Evolutionary conservation across 2,797 vertebrate genomes (phyloP).

Genomic region (Margarornis squamiger): DNA sequence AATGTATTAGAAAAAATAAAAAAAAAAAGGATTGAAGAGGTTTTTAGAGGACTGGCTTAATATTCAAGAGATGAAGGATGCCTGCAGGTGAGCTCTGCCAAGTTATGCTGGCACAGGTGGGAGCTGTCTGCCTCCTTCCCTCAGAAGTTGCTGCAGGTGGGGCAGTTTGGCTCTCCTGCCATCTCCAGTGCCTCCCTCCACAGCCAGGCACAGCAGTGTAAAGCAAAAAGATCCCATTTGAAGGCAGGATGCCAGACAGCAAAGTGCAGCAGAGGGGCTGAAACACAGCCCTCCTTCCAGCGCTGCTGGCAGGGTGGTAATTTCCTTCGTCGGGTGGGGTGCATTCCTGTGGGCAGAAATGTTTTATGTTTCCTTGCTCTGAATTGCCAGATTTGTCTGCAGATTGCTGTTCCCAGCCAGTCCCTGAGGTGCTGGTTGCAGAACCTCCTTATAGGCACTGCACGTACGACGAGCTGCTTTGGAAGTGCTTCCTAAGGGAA

Average conservation of each 20-base stretch:
- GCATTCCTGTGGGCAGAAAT: slow-evolving; percentile 36
- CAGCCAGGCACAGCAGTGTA: background rate
- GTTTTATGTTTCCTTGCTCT: slow-evolving; percentile 15
- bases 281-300: background rate
- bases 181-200: background rate
- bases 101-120: background rate
- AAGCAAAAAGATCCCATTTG: background rate
- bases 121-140: background rate
- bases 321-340: slow-evolving; percentile 30
- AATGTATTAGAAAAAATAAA: background rate
- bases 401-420: slow-evolving; percentile 2
- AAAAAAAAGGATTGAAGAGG: background rate
- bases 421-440: background rate
- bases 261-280: background rate
- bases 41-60: background rate
- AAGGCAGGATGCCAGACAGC: background rate
- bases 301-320: background rate
- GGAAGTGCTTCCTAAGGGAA: background rate
- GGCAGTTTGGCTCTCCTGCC: background rate
- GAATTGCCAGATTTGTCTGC: slow-evolving; percentile 29
- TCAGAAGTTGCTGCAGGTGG: slow-evolving; percentile 34
- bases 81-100: background rate
- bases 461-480: background rate
- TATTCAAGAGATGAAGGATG: background rate
- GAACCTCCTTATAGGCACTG: background rate